Percentiles rank a stretch among this genome's conserved stretches.
Conservation (phyloP, 2,888 invertebrate genomes). For the Macrosoma leucophasiata region DNA sequence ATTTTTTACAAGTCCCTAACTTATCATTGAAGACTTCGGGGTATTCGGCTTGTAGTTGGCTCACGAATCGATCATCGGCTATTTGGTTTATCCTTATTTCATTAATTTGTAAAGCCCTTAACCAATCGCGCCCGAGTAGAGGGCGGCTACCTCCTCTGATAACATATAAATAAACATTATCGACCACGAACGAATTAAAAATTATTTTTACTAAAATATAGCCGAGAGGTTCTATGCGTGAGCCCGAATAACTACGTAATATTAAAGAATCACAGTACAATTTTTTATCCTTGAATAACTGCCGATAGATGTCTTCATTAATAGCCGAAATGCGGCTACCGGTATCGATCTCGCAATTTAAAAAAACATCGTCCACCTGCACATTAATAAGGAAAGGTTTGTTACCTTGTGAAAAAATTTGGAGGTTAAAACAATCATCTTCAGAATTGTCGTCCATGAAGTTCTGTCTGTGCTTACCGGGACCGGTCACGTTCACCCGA, state of each 20-base stretch:
- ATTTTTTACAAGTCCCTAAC: conserved; percentile 18
- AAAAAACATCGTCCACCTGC: conserved; percentile 1
- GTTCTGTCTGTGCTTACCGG: conserved; percentile 5
- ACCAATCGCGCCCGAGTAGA: conserved; percentile 10
- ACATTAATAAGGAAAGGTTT: conserved; percentile 10
- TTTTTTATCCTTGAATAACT: conserved; percentile 6
- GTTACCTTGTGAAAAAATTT: conserved; percentile 5
- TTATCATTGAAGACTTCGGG: too few species aligned
- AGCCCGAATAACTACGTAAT: conserved; percentile 15
- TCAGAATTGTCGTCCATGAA: conserved; percentile 11
- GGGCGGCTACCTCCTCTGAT: conserved; percentile 9
- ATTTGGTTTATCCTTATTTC: too few species aligned
- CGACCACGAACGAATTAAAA: conserved; percentile 1
- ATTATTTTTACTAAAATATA: conserved; percentile 11
- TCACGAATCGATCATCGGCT: too few species aligned
- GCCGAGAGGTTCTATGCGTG: conserved; percentile 13
- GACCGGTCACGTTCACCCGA: not conserved
- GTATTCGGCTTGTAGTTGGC: too few species aligned
- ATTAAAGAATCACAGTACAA: too few species aligned
- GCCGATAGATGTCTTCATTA: conserved; percentile 7
- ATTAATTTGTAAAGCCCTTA: conserved; percentile 7
- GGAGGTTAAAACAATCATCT: conserved; percentile 15
- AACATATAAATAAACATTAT: conserved; percentile 10
- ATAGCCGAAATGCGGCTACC: conserved; percentile 15
- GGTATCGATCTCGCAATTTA: conserved; percentile 10